phyloP scores from a whole-genome alignment of 2,797 vertebrate genomes.

The Pterois miles region DNA sequence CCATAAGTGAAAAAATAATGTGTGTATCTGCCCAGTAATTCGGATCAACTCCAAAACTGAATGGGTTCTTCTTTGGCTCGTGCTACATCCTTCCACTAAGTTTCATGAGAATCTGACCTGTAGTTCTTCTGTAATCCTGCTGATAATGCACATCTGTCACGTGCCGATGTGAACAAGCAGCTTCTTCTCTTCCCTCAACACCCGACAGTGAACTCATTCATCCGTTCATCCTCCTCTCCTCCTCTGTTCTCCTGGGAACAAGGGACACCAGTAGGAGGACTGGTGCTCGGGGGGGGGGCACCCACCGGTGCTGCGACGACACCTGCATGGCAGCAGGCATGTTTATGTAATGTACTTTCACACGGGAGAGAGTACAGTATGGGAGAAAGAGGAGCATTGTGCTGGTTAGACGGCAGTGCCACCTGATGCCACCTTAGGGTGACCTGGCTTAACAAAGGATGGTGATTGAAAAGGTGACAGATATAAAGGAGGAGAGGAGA shows the following conservation, averaged over 20 bases:
- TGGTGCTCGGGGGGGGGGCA: background rate
- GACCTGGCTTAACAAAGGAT: conserved; percentile 20
- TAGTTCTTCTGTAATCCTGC: too few species aligned
- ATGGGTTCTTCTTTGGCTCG: too few species aligned
- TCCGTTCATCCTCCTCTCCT: conserved; percentile 9
- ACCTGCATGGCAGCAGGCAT: background rate
- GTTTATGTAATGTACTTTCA: conserved; percentile 31
- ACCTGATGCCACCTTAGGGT: conserved; percentile 49
- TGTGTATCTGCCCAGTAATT: too few species aligned
- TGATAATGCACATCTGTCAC: background rate
- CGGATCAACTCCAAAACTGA: too few species aligned
- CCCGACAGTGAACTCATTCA: conserved; percentile 30
- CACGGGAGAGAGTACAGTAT: conserved; percentile 10
- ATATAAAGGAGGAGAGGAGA: background rate
- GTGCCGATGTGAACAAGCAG: background rate
- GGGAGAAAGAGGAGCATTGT: conserved; percentile 41
- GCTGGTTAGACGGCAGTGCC: conserved; percentile 4
- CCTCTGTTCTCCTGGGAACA: conserved; percentile 15
- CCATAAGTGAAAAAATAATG: too few species aligned
- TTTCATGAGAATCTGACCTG: too few species aligned
- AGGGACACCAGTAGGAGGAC: background rate
- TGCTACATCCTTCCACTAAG: too few species aligned
- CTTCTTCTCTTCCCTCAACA: conserved; percentile 1
- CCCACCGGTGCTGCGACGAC: background rate
- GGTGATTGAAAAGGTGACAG: background rate